Evolutionary conservation across 2,797 vertebrate species (phyloP).

Genomic region (Craterocephalus amniculus): DNA sequence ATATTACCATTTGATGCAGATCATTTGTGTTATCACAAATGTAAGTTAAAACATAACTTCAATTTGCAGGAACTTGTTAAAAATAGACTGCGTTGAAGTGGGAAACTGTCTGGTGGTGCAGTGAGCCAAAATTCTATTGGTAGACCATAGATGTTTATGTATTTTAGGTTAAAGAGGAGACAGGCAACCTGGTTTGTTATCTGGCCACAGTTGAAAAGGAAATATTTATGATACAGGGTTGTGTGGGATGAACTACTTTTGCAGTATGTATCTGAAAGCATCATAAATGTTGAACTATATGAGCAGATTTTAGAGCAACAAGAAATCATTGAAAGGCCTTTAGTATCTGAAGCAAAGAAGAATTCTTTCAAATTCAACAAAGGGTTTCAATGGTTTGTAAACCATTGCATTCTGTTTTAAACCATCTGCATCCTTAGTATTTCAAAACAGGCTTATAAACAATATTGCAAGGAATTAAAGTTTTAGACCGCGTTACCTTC

Average conservation of each 20-base stretch:
- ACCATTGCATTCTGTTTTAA: background rate
- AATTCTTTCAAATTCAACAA: background rate
- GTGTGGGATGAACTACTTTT: background rate
- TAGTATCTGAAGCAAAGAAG: background rate
- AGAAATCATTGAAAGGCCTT: background rate
- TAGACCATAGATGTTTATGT: background rate
- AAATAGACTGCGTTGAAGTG: background rate
- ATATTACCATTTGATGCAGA: background rate
- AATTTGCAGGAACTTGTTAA: background rate
- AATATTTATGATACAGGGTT: background rate
- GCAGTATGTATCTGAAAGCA: no score
- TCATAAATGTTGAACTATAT: background rate
- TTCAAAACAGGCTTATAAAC: background rate
- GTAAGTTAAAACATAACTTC: background rate
- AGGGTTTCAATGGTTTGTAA: background rate
- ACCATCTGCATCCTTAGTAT: background rate
- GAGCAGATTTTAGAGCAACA: background rate
- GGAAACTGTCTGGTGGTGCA: background rate
- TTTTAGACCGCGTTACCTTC: constrained; percentile 75
- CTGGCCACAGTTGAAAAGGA: background rate
- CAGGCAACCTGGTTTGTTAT: background rate
- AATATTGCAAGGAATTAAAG: background rate
- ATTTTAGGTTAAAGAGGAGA: background rate
- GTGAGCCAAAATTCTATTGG: background rate
- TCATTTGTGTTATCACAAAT: background rate